Base-by-base conservation (phyloP, 2,888 invertebrate genomes). In the Meliscaeva auricollis region DNA sequence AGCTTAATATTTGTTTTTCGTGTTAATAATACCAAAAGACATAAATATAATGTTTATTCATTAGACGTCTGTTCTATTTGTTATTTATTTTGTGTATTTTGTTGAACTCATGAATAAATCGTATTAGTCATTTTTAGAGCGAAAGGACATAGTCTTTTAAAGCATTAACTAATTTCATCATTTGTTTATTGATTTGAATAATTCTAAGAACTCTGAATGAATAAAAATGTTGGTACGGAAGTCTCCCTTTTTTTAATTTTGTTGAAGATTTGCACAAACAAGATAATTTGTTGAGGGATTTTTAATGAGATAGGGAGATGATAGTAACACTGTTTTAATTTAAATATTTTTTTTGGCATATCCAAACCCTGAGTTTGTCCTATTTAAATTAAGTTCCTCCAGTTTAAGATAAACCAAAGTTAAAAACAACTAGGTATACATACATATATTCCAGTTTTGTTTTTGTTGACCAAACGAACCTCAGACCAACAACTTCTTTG, bases 101-200 rank as follows among this genome's bases (percentile, higher is more conserved):
- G 1, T 26, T 38, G 38, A 38, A 38, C 38, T 52, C 26, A 26
- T n/a, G 32, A 56, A 32, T 17, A 56, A 17, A 26, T 3, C 26
- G 26, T 56, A 56, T 56, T 32, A 56, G 11, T 56, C 56, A 56
- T 35, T 32, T 32, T 32, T 32, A 17, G 26, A 17, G 9, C n/a
- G 3, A 30, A 56, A 56, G 56, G 56, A 56, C 11, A 15, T 35
- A 52, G 15, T 48, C 9, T 20, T 26, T 26, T 13, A 38, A 22
- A 52, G 3, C 1, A 52, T 52, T n/a, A 11, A 3, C 13, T 13
- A n/a, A 26, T 52, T 52, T 52, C 17, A 52, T 26, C 20, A 9
- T 20, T n/a, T 30, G 30, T 30, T 8, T 3, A n/a, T 30, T 11
- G 26, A 52, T 26, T 26, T 26, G 7, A 52, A 7, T 30, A 1